Percentiles rank a stretch among this genome's conserved stretches.
Evolutionary conservation across 2,888 invertebrate species (phyloP).

Genomic region (Limulus polyphemus): DNA sequence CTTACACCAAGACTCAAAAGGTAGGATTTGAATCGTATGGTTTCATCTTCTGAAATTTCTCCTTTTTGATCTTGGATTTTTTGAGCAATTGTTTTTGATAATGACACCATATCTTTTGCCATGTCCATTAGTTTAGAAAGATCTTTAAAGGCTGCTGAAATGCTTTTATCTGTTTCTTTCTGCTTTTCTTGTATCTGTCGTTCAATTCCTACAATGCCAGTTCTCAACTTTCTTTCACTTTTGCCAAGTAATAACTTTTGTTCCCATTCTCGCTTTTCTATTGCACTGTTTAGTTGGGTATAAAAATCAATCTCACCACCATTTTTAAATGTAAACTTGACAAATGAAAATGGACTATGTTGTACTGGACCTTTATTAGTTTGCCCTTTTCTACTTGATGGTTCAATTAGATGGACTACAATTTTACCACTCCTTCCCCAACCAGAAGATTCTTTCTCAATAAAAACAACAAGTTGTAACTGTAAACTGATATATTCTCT

Average conservation of each 20-base stretch:
- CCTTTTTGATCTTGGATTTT: constrained; percentile 91
- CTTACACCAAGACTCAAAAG: constrained; percentile 92
- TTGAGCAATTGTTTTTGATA: constrained; percentile 80
- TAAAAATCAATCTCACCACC: no score
- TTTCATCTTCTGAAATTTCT: constrained; percentile 89
- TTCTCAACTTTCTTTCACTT: constrained; percentile 16
- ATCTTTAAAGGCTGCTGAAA: constrained; percentile 88
- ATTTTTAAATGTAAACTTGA: constrained; percentile 8
- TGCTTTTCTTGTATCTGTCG: constrained; percentile 79
- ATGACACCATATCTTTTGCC: constrained; percentile 92
- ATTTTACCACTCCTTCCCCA: constrained; percentile 22
- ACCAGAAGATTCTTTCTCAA: constrained; percentile 17
- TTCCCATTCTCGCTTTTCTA: background rate
- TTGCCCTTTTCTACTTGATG: constrained; percentile 9
- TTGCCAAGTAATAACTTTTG: background rate
- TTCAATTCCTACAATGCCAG: constrained; percentile 91
- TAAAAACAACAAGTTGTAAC: constrained; percentile 16
- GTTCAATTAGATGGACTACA: constrained; percentile 14
- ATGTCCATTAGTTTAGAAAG: constrained; percentile 83
- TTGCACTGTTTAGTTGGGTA: background rate
- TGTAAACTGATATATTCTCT: constrained; percentile 14
- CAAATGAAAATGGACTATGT: constrained; percentile 18
- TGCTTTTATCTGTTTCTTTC: constrained; percentile 78
- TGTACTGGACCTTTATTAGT: constrained; percentile 16
- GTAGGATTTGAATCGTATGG: constrained; percentile 88